Base-by-base conservation (phyloP, 2,888 invertebrate species). In the Pharmacophagus antenor region DNA sequence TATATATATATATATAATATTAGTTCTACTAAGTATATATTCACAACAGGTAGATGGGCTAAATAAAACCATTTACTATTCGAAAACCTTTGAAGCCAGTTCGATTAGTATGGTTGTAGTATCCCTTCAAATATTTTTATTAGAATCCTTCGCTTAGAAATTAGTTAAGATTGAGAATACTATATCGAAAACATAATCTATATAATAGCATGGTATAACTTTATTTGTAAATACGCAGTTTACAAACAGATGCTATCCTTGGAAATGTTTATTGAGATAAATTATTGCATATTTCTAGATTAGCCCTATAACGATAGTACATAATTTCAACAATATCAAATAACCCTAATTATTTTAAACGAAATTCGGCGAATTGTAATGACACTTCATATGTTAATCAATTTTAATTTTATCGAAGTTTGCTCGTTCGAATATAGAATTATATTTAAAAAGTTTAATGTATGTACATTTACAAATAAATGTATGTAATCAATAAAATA, bases 371-470 rank as follows among this genome's bases (percentile, higher is more conserved):
- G 70, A 66, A 71, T 64, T 74, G 76, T 78, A 80, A 84, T 78
- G 84, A 80, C 82, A 75, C 73, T 77, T 84, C 89, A 88, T 88
- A 86, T 90, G 90, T 90, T 90, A 88, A 75, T 70, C 86, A 83
- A 85, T 90, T 88, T 88, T 90, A 89, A 89, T 88, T 90, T 89
- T 89, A 89, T 89, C 82, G 82, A 86, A 88, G 89, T 88, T 88
- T 85, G 88, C 89, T 90, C 89, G 90, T 90, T 89, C 84, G 81
- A 74, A 85, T 88, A 88, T 88, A 88, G 81, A 88, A 84, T 82
- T 88, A 89, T 90, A 89, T 90, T 88, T 84, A 88, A 88, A 59
- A 61, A 53, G 61, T 53, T 82, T 82, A 80, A 80, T 58, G 37
- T 58, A 84, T 85, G 73, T 85, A 82, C 86, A 85, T 87, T 84